Base-by-base conservation (phyloP, 1,140 invertebrate species). In the Leptinotarsa lineolata region DNA sequence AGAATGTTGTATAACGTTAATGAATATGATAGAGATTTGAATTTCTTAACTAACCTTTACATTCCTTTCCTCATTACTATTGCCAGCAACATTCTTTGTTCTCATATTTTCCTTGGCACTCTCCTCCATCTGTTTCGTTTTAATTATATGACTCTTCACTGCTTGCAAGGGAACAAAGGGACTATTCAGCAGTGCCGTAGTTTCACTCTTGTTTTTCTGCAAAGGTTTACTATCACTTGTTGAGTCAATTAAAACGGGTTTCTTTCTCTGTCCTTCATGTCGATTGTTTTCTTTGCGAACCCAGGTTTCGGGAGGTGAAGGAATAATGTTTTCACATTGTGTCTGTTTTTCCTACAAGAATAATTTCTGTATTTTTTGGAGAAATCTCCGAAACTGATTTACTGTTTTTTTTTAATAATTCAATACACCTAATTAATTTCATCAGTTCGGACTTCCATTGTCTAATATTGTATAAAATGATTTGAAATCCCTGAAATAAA, bases 111-210 rank as follows among this genome's bases (percentile, higher is more conserved):
- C 21, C 44, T 68, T 70, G 18, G 44, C 63, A 63, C 45, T 64
- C 59, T 30, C 80, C 78, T 70, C 81, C 83, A 68, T 16, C 73
- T 72, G 74, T 59, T 64, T 73, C 24, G 44, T 63, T 59, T 73
- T 77, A 65, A 72, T 74, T 16, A 15, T 75, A 68, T 76, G 74
- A 44, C 70, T 75, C 60, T 76, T 78, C 11, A 78, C 70, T 0
- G 74, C 77, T 64, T 78, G 77, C 4, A 73, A 72, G 1, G 77
- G 77, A 11, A 78, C 72, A 70, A 78, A 78, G 0, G 74, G 72
- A 75, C 75, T 75, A 21, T 77, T 64, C 13, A 73, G 44, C 4
- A 72, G 71, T 58, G 69, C 61, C 15, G 68, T 58, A 16, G 72
- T 67, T 20, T 54, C 54, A 18, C 45, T 70, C 3, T 54, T 20